Conservation (phyloP, 2,797 vertebrate genomes). For the Sebastes diaconus region DNA sequence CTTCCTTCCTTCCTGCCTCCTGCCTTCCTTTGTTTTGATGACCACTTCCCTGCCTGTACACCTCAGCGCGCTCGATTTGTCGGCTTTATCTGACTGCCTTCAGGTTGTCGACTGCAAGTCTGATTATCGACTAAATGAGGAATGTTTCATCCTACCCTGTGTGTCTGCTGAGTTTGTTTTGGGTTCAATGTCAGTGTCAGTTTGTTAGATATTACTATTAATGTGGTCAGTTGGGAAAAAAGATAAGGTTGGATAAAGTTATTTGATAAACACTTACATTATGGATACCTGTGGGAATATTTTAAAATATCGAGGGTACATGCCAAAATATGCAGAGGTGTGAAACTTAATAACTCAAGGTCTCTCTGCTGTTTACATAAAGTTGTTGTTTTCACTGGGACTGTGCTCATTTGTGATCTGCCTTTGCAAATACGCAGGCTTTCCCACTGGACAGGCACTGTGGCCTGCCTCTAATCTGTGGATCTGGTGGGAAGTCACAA, state of each 20-base stretch:
- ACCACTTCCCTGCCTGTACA: background rate
- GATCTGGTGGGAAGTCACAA: constrained; percentile 45
- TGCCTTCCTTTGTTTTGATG: background rate
- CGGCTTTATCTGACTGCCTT: background rate
- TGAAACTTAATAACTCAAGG: constrained; percentile 42
- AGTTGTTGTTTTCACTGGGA: constrained; percentile 3
- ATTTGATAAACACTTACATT: background rate
- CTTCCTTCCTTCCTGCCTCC: background rate
- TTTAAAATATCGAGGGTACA: background rate
- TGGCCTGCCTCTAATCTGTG: constrained; percentile 21
- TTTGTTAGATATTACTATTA: background rate
- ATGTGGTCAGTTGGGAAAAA: background rate
- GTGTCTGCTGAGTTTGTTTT: background rate
- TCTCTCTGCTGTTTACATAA: constrained; percentile 30
- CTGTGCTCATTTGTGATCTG: background rate
- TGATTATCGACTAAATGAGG: background rate
- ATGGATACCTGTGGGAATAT: background rate
- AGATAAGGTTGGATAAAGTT: background rate
- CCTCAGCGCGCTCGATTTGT: background rate
- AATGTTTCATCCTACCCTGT: background rate
- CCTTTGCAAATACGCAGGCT: background rate
- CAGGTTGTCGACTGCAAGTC: background rate
- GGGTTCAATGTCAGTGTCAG: background rate
- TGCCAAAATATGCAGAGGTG: constrained; percentile 30
- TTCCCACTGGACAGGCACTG: constrained; percentile 11